Evolutionary conservation across 92 coral and sea anemone genomes (phyloP).

Genomic region (Epizoanthus ramosus): DNA sequence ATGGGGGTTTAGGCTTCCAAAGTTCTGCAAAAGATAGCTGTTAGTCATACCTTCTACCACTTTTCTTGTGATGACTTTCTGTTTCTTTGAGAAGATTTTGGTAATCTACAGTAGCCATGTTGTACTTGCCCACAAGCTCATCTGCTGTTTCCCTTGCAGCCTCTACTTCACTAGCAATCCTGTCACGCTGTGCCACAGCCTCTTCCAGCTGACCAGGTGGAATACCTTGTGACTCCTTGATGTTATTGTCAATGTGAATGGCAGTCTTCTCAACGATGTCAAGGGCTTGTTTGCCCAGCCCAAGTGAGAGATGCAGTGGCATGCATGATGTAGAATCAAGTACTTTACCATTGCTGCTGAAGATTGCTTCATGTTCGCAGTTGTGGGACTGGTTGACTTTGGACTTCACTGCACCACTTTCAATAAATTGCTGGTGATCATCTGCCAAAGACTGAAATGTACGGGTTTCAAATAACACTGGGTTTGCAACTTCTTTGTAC

Average conservation of each 20-base stretch:
- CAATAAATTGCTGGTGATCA: too few relatives aligned
- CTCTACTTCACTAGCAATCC: not conserved
- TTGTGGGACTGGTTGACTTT: slow-evolving; percentile 47
- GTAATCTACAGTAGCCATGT: not conserved
- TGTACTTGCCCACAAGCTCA: not conserved
- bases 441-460: too few relatives aligned
- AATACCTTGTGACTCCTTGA: slow-evolving; percentile 31
- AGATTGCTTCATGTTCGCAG: slow-evolving; percentile 40
- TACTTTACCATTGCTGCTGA: slow-evolving; percentile 29
- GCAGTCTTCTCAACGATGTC: slow-evolving; percentile 41
- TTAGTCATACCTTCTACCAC: not conserved
- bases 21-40: not conserved
- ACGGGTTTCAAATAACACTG: too few relatives aligned
- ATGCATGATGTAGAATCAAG: slow-evolving; percentile 47
- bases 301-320: slow-evolving; percentile 57
- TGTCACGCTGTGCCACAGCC: slow-evolving; percentile 13
- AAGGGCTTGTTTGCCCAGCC: slow-evolving; percentile 51
- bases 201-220: not conserved
- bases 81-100: not conserved
- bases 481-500: not conserved
- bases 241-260: slow-evolving; percentile 33
- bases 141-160: not conserved
- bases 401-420: slow-evolving; percentile 36
- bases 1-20: too few relatives aligned
- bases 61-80: not conserved